Base-by-base conservation (phyloP, 2,888 invertebrate species). In the Drosophila seclusa region DNA sequence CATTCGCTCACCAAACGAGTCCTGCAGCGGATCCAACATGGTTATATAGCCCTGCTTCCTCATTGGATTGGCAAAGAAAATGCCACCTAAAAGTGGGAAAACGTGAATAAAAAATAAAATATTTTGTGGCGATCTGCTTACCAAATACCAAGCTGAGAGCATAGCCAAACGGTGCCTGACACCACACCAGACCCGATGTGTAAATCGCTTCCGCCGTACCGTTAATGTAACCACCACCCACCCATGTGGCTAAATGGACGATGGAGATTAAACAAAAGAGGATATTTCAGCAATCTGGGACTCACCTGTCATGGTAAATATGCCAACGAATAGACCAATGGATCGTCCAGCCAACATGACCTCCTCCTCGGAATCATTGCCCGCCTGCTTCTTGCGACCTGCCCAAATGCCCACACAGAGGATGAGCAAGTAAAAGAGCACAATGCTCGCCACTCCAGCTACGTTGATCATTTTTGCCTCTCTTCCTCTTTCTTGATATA, bases 151-250 rank as follows among this genome's bases (percentile, higher is more conserved):
- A 95, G 81, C 98, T 98, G 69, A 99, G 95, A 8, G 99, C 97
- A 93, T 99, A 99, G 68, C 99, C 99, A 93, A 99, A 97, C n/a
- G 99, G 99, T 62, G 99, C 99, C 94, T 99, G 99, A 93, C 99
- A 99, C 98, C 99, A 99, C 50, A 99, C 96, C 91, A 99, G 94
- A 1, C 98, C 99, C 73, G 95, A 95, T 48, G 97, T 97, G 94
- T 98, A 99, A 90, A 99, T 98, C 54, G 97, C 97, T 94, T 99
- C 99, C 32, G 99, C 99, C 24, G 99, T 99, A 76, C 99, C 99
- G 93, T 99, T 99, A 93, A 99, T 99, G 94, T 99, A 99, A 59
- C 99, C 99, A 50, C 99, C 99, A 75, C 99, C 99, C 61, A 99
- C 99, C 99, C 99, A 99, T 21, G 99, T 99, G 54, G 99, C 99